phyloP scores from a whole-genome alignment of 2,888 invertebrate genomes.

The Salpingus planirostris region DNA sequence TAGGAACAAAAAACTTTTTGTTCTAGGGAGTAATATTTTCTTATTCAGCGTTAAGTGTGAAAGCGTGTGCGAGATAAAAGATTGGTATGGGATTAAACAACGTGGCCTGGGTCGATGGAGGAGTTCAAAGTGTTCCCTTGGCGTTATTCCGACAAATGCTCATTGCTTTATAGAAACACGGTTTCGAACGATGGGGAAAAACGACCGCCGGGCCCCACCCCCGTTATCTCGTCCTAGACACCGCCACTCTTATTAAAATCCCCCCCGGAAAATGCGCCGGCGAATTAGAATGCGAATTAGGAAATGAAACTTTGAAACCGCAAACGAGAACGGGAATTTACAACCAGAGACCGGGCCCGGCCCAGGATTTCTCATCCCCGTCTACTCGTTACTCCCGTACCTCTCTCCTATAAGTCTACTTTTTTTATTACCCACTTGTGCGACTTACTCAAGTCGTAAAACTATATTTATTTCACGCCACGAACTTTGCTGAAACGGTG shows the following conservation, averaged over 20 bases:
- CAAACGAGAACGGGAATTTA: too few species aligned
- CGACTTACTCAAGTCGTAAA: constrained; percentile 4
- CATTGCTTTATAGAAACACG: constrained; percentile 27
- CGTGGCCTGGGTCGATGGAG: constrained; percentile 28
- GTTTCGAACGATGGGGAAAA: constrained; percentile 7
- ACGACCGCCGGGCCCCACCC: too few species aligned
- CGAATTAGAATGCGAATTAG: too few species aligned
- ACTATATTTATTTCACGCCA: constrained; percentile 3
- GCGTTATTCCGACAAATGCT: constrained; percentile 23
- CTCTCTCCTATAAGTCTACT: constrained; percentile 1
- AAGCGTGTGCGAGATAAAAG: constrained; percentile 43
- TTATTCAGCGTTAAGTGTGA: constrained; percentile 39
- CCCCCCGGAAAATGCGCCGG: too few species aligned
- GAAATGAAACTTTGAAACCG: too few species aligned
- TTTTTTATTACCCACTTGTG: constrained; percentile 5
- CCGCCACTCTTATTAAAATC: too few species aligned
- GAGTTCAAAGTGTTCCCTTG: constrained; percentile 24
- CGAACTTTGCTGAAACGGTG: too few species aligned
- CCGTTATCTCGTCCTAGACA: too few species aligned
- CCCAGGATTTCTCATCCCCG: neutral
- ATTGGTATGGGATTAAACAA: constrained; percentile 44
- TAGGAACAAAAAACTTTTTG: neutral
- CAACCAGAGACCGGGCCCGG: too few species aligned
- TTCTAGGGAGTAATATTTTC: constrained; percentile 37
- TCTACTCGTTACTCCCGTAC: neutral